Conservation (phyloP, 2,113 vertebrate species). For the Phylloscopus whistleri region DNA sequence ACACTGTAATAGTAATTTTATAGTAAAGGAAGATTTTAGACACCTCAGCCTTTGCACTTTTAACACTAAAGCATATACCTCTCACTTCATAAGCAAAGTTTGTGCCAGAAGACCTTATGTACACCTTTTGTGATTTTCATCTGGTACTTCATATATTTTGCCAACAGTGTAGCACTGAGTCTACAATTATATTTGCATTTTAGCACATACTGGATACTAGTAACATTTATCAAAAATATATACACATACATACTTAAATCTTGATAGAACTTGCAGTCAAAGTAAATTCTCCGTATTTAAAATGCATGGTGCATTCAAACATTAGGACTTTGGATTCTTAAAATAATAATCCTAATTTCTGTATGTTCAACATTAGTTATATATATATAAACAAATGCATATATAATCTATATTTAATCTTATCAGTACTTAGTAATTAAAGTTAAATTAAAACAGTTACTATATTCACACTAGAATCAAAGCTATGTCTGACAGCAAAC, state of each 20-base stretch:
- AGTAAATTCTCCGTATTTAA: neutral
- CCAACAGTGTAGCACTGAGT: neutral
- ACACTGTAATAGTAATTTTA: neutral
- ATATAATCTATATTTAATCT: neutral
- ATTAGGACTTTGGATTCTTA: neutral
- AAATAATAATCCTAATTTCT: neutral
- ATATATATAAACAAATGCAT: neutral
- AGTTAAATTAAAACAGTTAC: neutral
- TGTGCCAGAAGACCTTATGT: neutral
- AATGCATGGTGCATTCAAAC: neutral
- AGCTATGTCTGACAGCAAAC: neutral
- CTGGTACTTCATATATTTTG: neutral
- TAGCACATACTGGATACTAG: neutral
- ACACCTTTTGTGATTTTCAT: neutral
- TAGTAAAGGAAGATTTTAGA: neutral
- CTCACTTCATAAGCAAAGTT: neutral
- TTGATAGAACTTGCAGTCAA: neutral
- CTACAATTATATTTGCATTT: neutral
- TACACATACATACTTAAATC: neutral
- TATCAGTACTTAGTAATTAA: neutral
- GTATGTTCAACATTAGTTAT: neutral
- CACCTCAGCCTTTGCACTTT: neutral
- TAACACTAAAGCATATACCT: neutral
- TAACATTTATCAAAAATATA: neutral
- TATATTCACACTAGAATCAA: neutral